These are phyloP conservation scores for Diabrotica undecimpunctata DNA, from an alignment of 1,140 invertebrate species.

Conservation along the genomic window DNA sequence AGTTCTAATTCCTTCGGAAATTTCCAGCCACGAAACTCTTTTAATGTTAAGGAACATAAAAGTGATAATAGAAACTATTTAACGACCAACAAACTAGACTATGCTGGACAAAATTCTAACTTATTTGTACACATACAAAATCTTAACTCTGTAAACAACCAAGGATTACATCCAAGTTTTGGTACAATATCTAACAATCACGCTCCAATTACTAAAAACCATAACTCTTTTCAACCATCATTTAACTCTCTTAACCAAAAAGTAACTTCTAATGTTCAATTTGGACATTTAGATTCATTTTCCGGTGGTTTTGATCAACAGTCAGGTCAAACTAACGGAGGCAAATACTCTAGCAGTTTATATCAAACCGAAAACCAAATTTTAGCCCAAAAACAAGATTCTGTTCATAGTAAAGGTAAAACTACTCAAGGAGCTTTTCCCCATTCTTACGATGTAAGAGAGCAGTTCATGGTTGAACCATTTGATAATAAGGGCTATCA, in stretches of 20 bases:
- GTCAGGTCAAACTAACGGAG: neutral
- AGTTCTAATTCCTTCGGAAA: neutral
- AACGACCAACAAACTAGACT: neutral
- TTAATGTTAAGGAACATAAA: neutral
- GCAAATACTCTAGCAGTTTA: constrained; percentile 51
- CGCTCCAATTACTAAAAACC: too few relatives aligned
- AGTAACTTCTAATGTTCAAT: neutral
- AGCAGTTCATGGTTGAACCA: constrained; percentile 52
- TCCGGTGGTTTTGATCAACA: neutral
- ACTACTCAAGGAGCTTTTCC: constrained; percentile 51
- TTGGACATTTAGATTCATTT: neutral
- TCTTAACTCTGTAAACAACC: too few relatives aligned
- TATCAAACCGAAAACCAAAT: constrained; percentile 61
- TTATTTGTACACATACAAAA: too few relatives aligned
- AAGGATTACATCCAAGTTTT: too few relatives aligned
- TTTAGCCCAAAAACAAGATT: constrained; percentile 51
- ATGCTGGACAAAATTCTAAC: too few relatives aligned
- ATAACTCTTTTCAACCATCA: neutral
- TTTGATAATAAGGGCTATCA: too few relatives aligned
- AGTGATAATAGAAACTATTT: neutral
- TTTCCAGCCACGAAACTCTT: neutral
- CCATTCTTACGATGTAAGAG: constrained; percentile 54
- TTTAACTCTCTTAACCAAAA: neutral
- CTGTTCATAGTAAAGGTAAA: constrained; percentile 33
- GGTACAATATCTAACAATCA: too few relatives aligned